These are phyloP conservation scores for Ethmia dodecea DNA, from an alignment of 2,888 invertebrate species.

Conservation along the genomic window DNA sequence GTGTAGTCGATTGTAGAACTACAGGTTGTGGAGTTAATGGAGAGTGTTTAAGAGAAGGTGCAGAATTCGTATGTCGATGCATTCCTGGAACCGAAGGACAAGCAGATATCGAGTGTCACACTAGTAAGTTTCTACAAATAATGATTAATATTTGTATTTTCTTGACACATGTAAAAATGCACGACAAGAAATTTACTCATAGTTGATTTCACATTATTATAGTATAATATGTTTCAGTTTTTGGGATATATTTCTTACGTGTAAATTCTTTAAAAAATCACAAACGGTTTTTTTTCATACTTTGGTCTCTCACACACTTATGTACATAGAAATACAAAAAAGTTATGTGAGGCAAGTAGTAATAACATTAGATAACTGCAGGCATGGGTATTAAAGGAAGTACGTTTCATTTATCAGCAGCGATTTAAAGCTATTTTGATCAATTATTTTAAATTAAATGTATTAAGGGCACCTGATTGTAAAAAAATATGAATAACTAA, in stretches of 20 bases:
- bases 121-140: slow-evolving; percentile 55
- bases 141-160: slow-evolving; percentile 13
- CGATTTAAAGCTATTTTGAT: too few relatives aligned
- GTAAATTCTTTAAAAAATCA: too few relatives aligned
- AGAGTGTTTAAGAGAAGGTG: slow-evolving; percentile 91
- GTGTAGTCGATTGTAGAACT: slow-evolving; percentile 87
- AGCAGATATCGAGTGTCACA: slow-evolving; percentile 83
- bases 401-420: too few relatives aligned
- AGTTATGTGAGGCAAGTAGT: slow-evolving; percentile 1
- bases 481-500: slow-evolving; percentile 5
- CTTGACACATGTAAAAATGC: slow-evolving; percentile 71
- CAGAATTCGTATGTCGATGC: slow-evolving; percentile 89
- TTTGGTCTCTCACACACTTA: slow-evolving; percentile 7
- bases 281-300: too few relatives aligned
- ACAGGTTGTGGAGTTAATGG: slow-evolving; percentile 90
- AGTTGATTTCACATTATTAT: not conserved
- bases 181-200: too few relatives aligned
- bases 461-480: slow-evolving; percentile 24
- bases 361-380: not conserved
- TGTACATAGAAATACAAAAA: slow-evolving; percentile 13
- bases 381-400: slow-evolving; percentile 5
- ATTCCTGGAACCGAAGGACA: slow-evolving; percentile 85
- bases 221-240: too few relatives aligned
- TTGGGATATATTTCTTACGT: too few relatives aligned
- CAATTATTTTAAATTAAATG: not conserved